phyloP scores from a whole-genome alignment of 2,113 vertebrate genomes.

The Xiphorhynchus elegans region DNA sequence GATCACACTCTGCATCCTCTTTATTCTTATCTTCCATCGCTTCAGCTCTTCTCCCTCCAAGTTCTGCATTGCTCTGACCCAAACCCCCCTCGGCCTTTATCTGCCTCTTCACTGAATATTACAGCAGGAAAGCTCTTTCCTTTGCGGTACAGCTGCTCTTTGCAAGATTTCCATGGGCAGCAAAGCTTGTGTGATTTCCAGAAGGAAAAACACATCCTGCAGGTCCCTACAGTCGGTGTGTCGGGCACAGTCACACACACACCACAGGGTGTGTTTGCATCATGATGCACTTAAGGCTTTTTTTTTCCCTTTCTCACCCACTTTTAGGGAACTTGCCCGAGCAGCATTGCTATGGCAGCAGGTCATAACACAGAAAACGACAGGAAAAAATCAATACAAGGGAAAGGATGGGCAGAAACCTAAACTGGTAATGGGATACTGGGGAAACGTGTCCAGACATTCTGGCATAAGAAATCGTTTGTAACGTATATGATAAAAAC shows the following conservation, averaged over 20 bases:
- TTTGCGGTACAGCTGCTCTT: accelerated
- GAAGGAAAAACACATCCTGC: not conserved
- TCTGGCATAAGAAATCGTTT: not conserved
- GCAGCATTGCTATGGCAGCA: not conserved
- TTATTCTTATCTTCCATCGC: not conserved
- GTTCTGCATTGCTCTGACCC: not conserved
- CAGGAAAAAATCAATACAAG: not conserved
- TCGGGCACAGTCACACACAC: accelerated
- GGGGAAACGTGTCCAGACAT: not conserved
- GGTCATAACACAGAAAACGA: not conserved
- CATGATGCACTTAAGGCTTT: accelerated
- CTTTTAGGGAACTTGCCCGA: not conserved
- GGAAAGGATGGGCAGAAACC: not conserved
- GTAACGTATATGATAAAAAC: not conserved
- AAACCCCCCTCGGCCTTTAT: not conserved
- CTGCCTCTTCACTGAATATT: not conserved
- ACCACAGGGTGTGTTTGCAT: not conserved
- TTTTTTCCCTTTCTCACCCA: not conserved
- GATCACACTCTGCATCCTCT: conserved; percentile 17
- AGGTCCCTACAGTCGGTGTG: accelerated
- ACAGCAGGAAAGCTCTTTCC: not conserved
- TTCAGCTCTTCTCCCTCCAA: conserved; percentile 4
- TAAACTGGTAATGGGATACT: not conserved
- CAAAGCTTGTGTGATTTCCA: not conserved
- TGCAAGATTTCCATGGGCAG: not conserved